These are phyloP conservation scores for Camptogramma bilineatum DNA, from an alignment of 2,888 invertebrate species.

Conservation along the genomic window DNA sequence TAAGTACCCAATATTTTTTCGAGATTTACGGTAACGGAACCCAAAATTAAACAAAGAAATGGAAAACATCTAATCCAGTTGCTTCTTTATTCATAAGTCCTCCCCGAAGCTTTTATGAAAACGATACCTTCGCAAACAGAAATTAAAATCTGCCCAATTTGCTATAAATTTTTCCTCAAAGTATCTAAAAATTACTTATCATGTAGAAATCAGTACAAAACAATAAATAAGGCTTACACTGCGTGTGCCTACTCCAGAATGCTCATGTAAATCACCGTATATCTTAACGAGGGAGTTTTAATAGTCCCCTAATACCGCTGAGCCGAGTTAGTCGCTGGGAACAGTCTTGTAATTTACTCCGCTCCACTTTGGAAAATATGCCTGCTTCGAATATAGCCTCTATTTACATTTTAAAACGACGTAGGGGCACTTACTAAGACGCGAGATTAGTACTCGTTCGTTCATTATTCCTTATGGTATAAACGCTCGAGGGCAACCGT, in stretches of 20 bases:
- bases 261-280: slow-evolving; percentile 66
- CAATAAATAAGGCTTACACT: slow-evolving; percentile 55
- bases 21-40: slow-evolving; percentile 28
- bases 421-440: slow-evolving; percentile 45
- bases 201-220: slow-evolving; percentile 36
- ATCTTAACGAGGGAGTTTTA: slow-evolving; percentile 67
- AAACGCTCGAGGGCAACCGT: slow-evolving; percentile 32
- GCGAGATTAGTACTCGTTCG: slow-evolving; percentile 53
- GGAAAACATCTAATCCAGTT: slow-evolving; percentile 9
- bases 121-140: slow-evolving; percentile 10
- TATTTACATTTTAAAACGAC: slow-evolving; percentile 58
- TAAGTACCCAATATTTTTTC: slow-evolving; percentile 17
- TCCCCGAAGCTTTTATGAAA: slow-evolving; percentile 5
- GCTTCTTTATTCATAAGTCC: slow-evolving; percentile 2
- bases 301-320: slow-evolving; percentile 69
- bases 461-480: slow-evolving; percentile 47
- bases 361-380: slow-evolving; percentile 62
- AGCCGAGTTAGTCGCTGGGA: slow-evolving; percentile 58
- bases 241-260: slow-evolving; percentile 62
- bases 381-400: slow-evolving; percentile 52
- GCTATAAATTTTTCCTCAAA: neutral
- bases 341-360: slow-evolving; percentile 70
- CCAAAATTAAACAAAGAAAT: slow-evolving; percentile 19
- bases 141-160: slow-evolving; percentile 1
- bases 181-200: neutral